Base-by-base conservation (phyloP, 2,888 invertebrate genomes). In the Xestoiulus laeticollis region DNA sequence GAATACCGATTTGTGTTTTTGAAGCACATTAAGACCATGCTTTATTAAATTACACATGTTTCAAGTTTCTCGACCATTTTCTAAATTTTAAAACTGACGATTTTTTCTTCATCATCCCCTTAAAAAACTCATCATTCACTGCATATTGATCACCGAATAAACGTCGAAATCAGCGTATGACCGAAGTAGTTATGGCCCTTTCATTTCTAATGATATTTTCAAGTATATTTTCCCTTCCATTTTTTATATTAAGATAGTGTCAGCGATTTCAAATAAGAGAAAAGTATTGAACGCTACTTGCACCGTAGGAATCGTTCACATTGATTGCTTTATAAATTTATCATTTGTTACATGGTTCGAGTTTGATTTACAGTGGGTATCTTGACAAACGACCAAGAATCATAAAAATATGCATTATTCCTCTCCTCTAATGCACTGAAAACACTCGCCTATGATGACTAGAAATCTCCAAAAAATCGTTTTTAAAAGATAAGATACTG, bases 321-420 rank as follows among this genome's bases (percentile, higher is more conserved):
- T 78, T 78, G 78, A 78, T 78, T 78, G 78, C 78, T 78, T 78
- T 78, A 78, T 78, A 78, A 78, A 78, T 78, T 78, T 78, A 78
- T 78, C 78, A 78, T 78, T 78, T 78, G 78, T 78, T 78, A 78
- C 12, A 78, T 78, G 78, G 78, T 14, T 78, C 78, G 78, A 78
- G 30, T 14, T 78, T 78, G 78, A 78, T 78, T 78, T 78, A 78
- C 78, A 78, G 78, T 78, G 78, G 78, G 30, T 78, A 78, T 78
- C 78, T 78, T 78, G 78, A 78, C 78, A 78, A 26, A 26, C 78
- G 78, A 30, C 78, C 16, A 78, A 26, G 78, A 78, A 26, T 78
- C 78, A 78, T 78, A 78, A 78, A 78, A 78, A 30, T 78, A 78
- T 78, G 78, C 78, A 78, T 78, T 78, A 78, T 78, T 78, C 78